Percentiles rank a stretch among this genome's conserved stretches.
phyloP scores from a whole-genome alignment of 2,888 invertebrate genomes.

The Euplagia quadripunctaria region DNA sequence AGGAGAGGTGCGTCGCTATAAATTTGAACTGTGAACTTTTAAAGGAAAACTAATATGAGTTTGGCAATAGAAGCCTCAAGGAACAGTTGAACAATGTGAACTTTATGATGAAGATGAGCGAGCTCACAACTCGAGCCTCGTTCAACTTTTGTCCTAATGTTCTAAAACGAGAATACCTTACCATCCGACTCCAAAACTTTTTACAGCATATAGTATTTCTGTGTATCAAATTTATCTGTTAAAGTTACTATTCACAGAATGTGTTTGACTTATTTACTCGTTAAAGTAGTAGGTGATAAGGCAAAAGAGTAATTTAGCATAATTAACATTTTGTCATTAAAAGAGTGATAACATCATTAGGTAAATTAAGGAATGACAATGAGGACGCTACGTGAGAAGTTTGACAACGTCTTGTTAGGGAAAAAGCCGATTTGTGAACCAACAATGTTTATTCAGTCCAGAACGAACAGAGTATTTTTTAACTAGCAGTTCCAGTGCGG shows the following conservation, averaged over 20 bases:
- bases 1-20: background rate
- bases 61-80: background rate
- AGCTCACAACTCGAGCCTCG: conserved; percentile 13
- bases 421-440: conserved; percentile 34
- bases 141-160: conserved; percentile 29
- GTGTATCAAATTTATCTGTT: conserved; percentile 31
- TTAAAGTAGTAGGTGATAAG: conserved; percentile 31
- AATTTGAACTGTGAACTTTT: background rate
- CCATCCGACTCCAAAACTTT: conserved; percentile 23
- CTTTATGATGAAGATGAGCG: conserved; percentile 17
- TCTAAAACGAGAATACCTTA: conserved; percentile 32
- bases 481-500: too few species aligned
- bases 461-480: too few species aligned
- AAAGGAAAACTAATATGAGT: background rate
- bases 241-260: conserved; percentile 39
- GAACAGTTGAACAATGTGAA: conserved; percentile 9
- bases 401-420: conserved; percentile 27
- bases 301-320: conserved; percentile 12
- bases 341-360: conserved; percentile 27
- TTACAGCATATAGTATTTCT: conserved; percentile 36
- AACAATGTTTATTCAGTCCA: conserved; percentile 26
- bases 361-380: conserved; percentile 21
- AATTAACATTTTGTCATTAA: conserved; percentile 32
- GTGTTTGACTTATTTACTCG: conserved; percentile 31
- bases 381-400: conserved; percentile 18